Conservation (phyloP, 2,888 invertebrate species). For the Pyrrhosoma nymphula region DNA sequence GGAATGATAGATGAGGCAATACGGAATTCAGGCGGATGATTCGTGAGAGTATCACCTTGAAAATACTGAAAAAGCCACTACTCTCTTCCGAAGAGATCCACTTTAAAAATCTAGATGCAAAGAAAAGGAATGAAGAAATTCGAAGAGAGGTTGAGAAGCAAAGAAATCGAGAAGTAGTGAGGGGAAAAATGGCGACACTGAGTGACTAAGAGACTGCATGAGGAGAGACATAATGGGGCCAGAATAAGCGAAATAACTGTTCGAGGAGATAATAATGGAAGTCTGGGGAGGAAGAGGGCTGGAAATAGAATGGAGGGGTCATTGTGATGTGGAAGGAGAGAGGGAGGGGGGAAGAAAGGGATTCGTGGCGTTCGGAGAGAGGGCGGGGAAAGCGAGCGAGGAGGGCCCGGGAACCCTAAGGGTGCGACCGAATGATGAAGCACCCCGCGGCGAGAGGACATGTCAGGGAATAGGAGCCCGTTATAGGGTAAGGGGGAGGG, state of each 20-base stretch:
- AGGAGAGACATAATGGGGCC: not conserved
- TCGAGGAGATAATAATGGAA: not conserved
- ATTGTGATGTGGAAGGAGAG: not conserved
- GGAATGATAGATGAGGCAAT: no score
- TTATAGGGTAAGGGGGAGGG: not conserved
- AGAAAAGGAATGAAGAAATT: not conserved
- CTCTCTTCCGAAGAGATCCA: no score
- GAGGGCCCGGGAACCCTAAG: not conserved
- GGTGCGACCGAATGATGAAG: constrained; percentile 13
- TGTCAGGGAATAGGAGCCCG: constrained; percentile 41
- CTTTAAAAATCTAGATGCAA: not conserved
- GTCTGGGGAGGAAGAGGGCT: not conserved
- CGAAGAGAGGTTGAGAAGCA: not conserved
- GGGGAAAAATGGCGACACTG: not conserved
- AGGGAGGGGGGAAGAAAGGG: not conserved
- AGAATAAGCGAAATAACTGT: not conserved
- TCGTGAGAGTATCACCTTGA: no score
- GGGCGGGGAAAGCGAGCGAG: not conserved
- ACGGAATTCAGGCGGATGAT: no score
- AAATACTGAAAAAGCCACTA: no score
- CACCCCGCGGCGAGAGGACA: constrained; percentile 10
- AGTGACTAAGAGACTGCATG: not conserved
- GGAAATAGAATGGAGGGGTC: not conserved
- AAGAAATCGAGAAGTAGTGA: not conserved
- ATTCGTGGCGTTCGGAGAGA: not conserved